Percentiles rank a stretch among this genome's conserved stretches.
These are phyloP conservation scores for Dryas iulia DNA, from an alignment of 1,140 invertebrate genomes.

Conservation along the genomic window DNA sequence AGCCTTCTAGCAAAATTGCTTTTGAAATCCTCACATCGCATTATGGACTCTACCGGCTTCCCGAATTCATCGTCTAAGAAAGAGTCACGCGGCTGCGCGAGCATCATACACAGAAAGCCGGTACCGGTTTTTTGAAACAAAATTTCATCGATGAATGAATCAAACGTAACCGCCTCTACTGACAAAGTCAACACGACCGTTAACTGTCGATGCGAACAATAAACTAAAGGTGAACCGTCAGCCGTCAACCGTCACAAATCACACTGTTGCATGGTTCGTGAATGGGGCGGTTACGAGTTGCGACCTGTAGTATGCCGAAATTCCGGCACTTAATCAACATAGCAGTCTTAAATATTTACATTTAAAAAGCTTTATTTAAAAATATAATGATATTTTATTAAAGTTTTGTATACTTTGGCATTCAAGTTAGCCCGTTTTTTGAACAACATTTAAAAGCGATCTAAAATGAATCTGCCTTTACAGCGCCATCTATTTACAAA, in stretches of 20 bases:
- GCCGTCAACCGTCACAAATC: not conserved
- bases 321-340: too few species aligned
- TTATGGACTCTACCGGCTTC: constrained; percentile 70
- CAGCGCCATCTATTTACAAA: constrained; percentile 8
- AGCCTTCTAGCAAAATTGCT: constrained; percentile 73
- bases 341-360: too few species aligned
- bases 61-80: constrained; percentile 60
- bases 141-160: constrained; percentile 44
- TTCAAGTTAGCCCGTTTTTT: too few species aligned
- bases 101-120: constrained; percentile 46
- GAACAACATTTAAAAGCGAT: too few species aligned
- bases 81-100: constrained; percentile 46
- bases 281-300: not conserved
- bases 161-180: constrained; percentile 26
- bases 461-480: too few species aligned
- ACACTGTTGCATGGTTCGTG: not conserved
- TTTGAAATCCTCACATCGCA: constrained; percentile 74
- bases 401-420: too few species aligned
- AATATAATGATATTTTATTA: too few species aligned
- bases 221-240: constrained; percentile 39
- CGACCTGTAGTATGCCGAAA: not conserved
- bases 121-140: constrained; percentile 39
- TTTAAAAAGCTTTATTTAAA: too few species aligned
- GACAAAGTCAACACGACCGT: constrained; percentile 45
- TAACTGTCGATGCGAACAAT: constrained; percentile 40